Percentiles rank a stretch among this genome's conserved stretches.
These are phyloP conservation scores for Mesocentrotus franciscanus DNA, from an alignment of 53 echinoderm and acorn worm genomes.

Conservation along the genomic window DNA sequence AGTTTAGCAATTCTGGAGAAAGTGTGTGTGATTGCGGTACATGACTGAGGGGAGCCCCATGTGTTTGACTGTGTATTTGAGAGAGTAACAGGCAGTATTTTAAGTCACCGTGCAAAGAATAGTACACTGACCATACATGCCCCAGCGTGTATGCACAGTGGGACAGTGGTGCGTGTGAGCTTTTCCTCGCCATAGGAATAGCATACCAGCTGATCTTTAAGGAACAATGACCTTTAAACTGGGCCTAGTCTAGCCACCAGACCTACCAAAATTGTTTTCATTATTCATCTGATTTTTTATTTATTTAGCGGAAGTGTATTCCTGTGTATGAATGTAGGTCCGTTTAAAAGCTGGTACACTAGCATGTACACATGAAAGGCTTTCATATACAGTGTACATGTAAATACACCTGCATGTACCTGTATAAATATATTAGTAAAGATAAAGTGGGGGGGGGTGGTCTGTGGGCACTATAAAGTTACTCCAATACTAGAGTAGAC, in stretches of 20 bases:
- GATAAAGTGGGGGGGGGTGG: too few relatives aligned
- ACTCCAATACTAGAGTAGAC: too few relatives aligned
- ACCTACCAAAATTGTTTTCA: neutral
- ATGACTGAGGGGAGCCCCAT: neutral
- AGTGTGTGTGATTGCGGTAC: neutral
- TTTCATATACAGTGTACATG: too few relatives aligned
- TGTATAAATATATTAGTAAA: too few relatives aligned
- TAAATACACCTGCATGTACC: too few relatives aligned
- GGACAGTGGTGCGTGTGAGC: constrained; percentile 25
- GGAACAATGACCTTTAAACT: constrained; percentile 51
- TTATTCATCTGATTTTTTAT: neutral
- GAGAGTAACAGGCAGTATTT: neutral
- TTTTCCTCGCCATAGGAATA: constrained; percentile 49
- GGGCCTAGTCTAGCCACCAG: constrained; percentile 15
- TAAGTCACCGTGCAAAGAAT: neutral
- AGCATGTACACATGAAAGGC: too few relatives aligned
- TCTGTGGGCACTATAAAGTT: too few relatives aligned
- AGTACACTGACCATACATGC: neutral
- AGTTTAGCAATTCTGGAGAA: constrained; percentile 33
- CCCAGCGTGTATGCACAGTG: constrained; percentile 57
- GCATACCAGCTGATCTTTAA: constrained; percentile 52
- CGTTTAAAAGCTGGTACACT: too few relatives aligned
- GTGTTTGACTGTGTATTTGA: constrained; percentile 1
- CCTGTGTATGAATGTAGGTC: too few relatives aligned
- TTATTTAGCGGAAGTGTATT: neutral